Evolutionary conservation across 2,113 vertebrate species (phyloP), one percentile per base, ranked within the genome.

Genomic region (Caretta caretta): DNA sequence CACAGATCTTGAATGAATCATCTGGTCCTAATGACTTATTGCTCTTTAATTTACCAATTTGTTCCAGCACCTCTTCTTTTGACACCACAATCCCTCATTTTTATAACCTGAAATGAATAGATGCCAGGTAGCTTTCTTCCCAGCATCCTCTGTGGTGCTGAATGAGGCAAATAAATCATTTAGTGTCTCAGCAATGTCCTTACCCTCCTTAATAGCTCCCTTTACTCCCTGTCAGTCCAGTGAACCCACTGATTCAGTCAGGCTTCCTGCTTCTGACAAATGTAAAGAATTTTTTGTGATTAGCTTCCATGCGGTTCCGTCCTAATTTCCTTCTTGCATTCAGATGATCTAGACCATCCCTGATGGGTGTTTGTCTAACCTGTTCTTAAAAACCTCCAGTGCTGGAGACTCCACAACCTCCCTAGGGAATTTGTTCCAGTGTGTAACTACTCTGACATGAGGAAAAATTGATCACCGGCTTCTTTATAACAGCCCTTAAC

Each of bases 301-400:
- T 95, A 4, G 1, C 57, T 93, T 54, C 59, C 57, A 85, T 91
- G 89, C 93, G 95, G 95, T 94, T 91, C 90, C 86, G 90, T 88
- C 87, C 75, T 96, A 96, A 96, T 96, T 94, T 95, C 88, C 81
- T 51, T 90, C 95, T 97, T 93, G 95, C 86, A 86, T 94, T 97
- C 65, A 17, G 38, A 72, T 38, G 19, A 69, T n/a, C 62, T 69
- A n/a, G 31, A n/a, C n/a, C 65, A 22, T 72, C 5, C 17, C 65
- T 38, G n/a, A 38, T 8, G 20, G 35, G 65, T 38, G 16, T 38
- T 38, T 72, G 17, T 72, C 65, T 72, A 20, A 22, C 10, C 19
- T 20, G 35, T 38, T 72, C 65, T 72, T 38, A 22, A 72, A 72
- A 72, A 22, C 19, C 35, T 19, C 17, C n/a, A 72, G 19, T 22